Base-by-base conservation (phyloP, 1,140 invertebrate genomes). In the Helicoverpa armigera region DNA sequence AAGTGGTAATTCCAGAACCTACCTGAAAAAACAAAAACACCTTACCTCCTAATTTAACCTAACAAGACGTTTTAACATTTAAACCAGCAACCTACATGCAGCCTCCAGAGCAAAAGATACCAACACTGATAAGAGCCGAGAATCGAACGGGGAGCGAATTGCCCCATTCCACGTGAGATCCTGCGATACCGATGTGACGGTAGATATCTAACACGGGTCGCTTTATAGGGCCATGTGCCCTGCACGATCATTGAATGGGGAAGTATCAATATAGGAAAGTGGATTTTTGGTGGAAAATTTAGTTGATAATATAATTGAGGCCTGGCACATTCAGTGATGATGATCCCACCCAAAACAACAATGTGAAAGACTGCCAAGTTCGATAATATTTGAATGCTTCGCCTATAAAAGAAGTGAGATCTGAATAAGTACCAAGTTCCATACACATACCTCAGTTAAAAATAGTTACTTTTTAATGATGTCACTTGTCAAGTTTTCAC, bases 111-210 rank as follows among this genome's bases (percentile, higher is more conserved):
- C 31, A 51, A 76, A 76, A 76, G 74, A 76, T 76, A 14, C 13
- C 29, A 63, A 51, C 48, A 23, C 56, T 13, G 74, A 76, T 76
- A 76, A 63, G 31, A 29, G 48, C 31, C 74, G 74, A 35, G 56
- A 76, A 76, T 76, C 58, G 58, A 76, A 76, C 74, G 60, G 43
- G 43, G 14, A 65, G 16, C 48, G 18, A 76, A 76, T 76, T 76
- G 74, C 74, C 74, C 58, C 74, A 51, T 76, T 76, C 74, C 74
- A 76, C 60, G 74, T 63, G 74, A 76, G 74, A 76, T 74, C n/a
- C 18, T n/a, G 35, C 23, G 72, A 74, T 76, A 76, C 60, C 7
- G 48, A 63, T 29, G 58, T 48, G 12, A 65, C 48, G 43, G 18
- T 31, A 13, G 67, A 70, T 70, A 70, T 70, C 67, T 70, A 29